phyloP scores from a whole-genome alignment of 1,140 invertebrate species.

The Megalopta genalis region DNA sequence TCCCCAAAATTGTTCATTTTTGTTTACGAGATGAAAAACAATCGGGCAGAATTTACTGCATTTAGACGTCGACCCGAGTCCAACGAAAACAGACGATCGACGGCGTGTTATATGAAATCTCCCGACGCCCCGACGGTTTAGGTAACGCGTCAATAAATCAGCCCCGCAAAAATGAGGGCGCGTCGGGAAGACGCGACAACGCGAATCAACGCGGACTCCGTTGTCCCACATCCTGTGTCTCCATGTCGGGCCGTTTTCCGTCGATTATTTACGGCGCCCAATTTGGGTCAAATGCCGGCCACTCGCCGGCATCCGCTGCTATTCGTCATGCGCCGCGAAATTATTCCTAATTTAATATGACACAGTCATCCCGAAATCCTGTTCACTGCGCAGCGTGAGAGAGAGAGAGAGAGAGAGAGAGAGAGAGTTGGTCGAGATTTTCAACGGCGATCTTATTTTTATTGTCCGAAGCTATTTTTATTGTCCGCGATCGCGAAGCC shows the following conservation, averaged over 20 bases:
- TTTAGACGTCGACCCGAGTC: neutral
- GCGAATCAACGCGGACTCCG: slow-evolving; percentile 34
- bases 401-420: no score
- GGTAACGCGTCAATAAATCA: slow-evolving; percentile 51
- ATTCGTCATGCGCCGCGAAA: slow-evolving; percentile 22
- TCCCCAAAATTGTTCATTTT: no score
- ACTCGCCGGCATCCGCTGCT: slow-evolving; percentile 3
- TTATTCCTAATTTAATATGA: slow-evolving; percentile 53
- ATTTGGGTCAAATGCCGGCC: slow-evolving; percentile 51
- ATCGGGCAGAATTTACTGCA: neutral
- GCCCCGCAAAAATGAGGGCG: slow-evolving; percentile 36
- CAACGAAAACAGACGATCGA: neutral
- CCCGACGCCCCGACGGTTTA: slow-evolving; percentile 22
- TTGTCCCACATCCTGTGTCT: slow-evolving; percentile 28
- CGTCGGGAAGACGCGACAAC: slow-evolving; percentile 21
- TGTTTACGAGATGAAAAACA: no score
- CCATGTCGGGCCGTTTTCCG: slow-evolving; percentile 28
- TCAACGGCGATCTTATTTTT: neutral
- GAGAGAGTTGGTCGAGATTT: neutral
- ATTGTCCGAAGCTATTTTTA: slow-evolving; percentile 8
- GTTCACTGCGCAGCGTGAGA: neutral
- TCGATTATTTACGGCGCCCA: slow-evolving; percentile 42
- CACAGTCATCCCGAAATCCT: neutral
- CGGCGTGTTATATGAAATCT: slow-evolving; percentile 37
- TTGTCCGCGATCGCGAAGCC: no score